Base-by-base conservation (phyloP, 2,113 vertebrate species). In the Steatornis caripensis region DNA sequence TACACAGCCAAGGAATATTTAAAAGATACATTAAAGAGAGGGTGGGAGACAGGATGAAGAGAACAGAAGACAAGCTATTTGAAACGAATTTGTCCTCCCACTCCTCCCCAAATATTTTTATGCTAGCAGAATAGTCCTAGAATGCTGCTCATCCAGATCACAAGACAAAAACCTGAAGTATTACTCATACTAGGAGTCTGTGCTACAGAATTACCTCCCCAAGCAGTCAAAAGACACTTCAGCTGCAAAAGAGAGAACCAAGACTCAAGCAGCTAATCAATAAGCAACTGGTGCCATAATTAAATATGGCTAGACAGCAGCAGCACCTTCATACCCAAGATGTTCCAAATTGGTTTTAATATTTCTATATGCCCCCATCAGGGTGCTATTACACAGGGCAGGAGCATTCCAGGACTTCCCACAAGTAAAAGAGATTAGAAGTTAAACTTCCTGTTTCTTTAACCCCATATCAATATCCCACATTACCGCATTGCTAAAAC, bases 371-470 rank as follows among this genome's bases (percentile, higher is more conserved):
- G 19, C 6, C 65, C 90, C 34, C 93, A 69, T 20, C 66, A 81
- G n/a, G 64, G n/a, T 64, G 51, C 78, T 77, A 51, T 51, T 74
- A 65, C 32, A 87, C 34, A 77, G 51, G 45, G 37, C 72, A 93
- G 84, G 32, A 89, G 84, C 84, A 91, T 95, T 94, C 86, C 77
- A 89, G 83, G 90, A 94, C 84, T 53, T 95, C 70, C 75, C 69
- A 81, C 61, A 89, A 72, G 76, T 84, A 45, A 70, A 86, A 62
- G 46, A 93, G 55, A 92, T 84, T 6, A 62, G 39, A 90, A 94
- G 54, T 60, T 55, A 49, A 94, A 75, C 17, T 62, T 29, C 49
- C 51, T 32, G 22, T 49, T 86, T 79, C 85, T 93, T 93, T 71
- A 89, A 64, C 43, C 43, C 65, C 12, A 0, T 15, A 78, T 62